Base-by-base conservation (phyloP, 2,888 invertebrate species). In the Encarsia formosa region DNA sequence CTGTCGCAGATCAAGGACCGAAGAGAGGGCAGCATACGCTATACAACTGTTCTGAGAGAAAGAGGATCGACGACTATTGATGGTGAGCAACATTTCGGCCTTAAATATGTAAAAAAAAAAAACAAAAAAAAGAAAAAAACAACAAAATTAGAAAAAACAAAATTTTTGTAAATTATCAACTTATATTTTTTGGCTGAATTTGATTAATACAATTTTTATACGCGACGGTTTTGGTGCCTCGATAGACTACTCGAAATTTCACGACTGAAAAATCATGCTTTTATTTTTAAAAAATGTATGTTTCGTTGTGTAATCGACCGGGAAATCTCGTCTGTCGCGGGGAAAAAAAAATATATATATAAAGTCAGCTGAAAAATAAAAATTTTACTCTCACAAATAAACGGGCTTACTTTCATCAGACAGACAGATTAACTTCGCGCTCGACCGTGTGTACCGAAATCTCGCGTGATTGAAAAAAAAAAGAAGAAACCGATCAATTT, bases 171-270 rank as follows among this genome's bases (percentile, higher is more conserved):
- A 38, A 38, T 13, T 8, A 34, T 8, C 11, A n/a, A n/a, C n/a
- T n/a, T n/a, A 37, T 29, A 51, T 35, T 44, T 52, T 46, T 54
- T 55, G 44, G 48, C 34, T 45, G 32, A 34, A 45, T 40, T 37
- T 54, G 55, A 45, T 38, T 55, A 46, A 49, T 46, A 13, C n/a
- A n/a, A n/a, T n/a, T n/a, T n/a, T n/a, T 38, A 24, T 6, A 32
- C 22, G 50, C n/a, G 35, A 58, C 61, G 68, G 59, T 71, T 65
- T 72, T 73, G 69, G 73, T 73, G 71, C 68, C 66, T 68, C 67
- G 71, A 72, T 73, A 69, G 73, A 73, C 66, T 72, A 72, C 60
- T 65, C 66, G 59, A 71, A 71, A 72, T 67, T 66, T 23, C 23
- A 57, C 55, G 23, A 31, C 48, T 51, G 35, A 47, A 49, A 56